Percentiles rank a stretch among this genome's conserved stretches.
phyloP scores from a whole-genome alignment of 2,113 vertebrate genomes.

The Poeciliopsis prolifica region DNA sequence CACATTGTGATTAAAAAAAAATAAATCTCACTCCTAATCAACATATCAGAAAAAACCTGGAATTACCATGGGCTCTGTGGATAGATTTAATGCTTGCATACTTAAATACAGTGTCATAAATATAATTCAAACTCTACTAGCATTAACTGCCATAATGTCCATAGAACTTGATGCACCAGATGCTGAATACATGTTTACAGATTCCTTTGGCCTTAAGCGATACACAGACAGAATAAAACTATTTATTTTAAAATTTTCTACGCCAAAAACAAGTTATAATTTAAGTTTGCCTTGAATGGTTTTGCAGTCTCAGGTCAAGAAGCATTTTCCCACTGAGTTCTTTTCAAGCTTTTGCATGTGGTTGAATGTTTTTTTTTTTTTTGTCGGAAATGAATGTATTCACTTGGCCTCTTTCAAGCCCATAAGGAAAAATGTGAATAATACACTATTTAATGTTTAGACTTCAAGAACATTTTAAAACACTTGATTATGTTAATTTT shows the following conservation, averaged over 20 bases:
- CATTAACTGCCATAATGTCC: slow-evolving; percentile 18
- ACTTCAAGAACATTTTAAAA: slow-evolving; percentile 6
- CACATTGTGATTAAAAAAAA: neutral
- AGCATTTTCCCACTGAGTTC: slow-evolving; percentile 10
- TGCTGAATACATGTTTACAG: slow-evolving; percentile 50
- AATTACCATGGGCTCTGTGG: neutral
- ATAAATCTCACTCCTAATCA: slow-evolving; percentile 1
- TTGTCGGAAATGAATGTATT: slow-evolving; percentile 21
- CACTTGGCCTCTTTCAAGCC: neutral
- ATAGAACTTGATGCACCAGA: slow-evolving; percentile 23
- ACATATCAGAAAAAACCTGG: neutral
- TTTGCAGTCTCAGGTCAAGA: slow-evolving; percentile 31
- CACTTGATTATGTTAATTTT: slow-evolving; percentile 9
- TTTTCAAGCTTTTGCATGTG: slow-evolving; percentile 4
- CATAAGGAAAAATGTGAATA: slow-evolving; percentile 16
- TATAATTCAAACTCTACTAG: slow-evolving; percentile 16
- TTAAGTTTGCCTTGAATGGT: neutral
- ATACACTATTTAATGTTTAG: slow-evolving; percentile 19
- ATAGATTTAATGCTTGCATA: slow-evolving; percentile 40
- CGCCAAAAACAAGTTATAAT: slow-evolving; percentile 1
- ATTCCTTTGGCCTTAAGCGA: neutral
- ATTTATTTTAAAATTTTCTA: slow-evolving; percentile 45
- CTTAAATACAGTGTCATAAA: slow-evolving; percentile 40
- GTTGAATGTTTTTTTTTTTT: slow-evolving; percentile 9
- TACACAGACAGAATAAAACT: neutral